Percentiles rank a stretch among this genome's conserved stretches.
Conservation (phyloP, 2,888 invertebrate species). For the Aspidiotus destructor region DNA sequence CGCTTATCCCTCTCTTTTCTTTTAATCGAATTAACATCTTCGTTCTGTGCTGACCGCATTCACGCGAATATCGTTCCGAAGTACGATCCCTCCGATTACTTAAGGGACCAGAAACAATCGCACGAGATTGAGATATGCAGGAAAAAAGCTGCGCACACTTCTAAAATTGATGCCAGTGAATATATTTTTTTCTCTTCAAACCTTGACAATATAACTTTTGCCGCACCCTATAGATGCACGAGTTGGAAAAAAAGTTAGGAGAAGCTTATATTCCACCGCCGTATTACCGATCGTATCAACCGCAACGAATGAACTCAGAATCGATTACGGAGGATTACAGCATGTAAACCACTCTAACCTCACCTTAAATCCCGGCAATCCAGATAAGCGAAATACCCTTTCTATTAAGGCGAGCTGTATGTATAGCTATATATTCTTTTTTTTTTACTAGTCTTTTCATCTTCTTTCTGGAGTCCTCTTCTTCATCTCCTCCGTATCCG, state of each 20-base stretch:
- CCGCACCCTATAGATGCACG: not conserved
- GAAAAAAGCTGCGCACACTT: no score
- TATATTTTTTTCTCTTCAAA: no score
- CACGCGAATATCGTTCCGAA: not conserved
- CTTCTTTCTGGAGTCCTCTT: not conserved
- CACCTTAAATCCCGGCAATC: conserved; percentile 25
- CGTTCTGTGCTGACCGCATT: not conserved
- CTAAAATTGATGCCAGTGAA: no score
- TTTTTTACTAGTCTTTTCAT: not conserved
- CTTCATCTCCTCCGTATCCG: not conserved
- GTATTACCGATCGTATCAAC: conserved; percentile 18
- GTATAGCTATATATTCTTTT: conserved; percentile 4
- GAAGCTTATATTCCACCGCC: no score
- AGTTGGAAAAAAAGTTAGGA: not conserved
- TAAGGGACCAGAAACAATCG: no score
- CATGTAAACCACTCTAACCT: conserved; percentile 28
- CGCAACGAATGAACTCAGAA: conserved; percentile 29
- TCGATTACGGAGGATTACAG: conserved; percentile 29
- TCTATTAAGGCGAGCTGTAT: conserved; percentile 22
- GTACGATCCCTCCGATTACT: no score
- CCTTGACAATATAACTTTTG: no score
- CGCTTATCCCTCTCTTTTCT: not conserved
- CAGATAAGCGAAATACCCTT: conserved; percentile 29
- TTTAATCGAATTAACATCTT: conserved; percentile 1
- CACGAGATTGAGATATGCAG: no score